Base-by-base conservation (phyloP, 2,113 vertebrate genomes). In the Dolichallabes microphthalmus region DNA sequence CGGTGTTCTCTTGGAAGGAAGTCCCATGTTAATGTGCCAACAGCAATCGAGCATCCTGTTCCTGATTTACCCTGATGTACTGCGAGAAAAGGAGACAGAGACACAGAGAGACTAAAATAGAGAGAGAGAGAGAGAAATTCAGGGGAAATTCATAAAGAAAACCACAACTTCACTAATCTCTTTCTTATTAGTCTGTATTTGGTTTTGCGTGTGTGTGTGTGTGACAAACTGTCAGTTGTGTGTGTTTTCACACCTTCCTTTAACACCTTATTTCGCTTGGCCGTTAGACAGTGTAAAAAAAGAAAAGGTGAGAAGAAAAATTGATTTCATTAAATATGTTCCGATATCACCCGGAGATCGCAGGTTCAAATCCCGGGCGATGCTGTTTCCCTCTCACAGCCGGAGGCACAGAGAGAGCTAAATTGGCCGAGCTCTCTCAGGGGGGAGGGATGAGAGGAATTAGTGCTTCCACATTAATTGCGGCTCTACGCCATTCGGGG, bases 251-350 rank as follows among this genome's bases (percentile, higher is more conserved):
- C 80, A 82, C 80, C 63, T 81, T 68, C 80, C 25, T 4, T 68
- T 82, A 82, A 68, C 63, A 82, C 80, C 79, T 50, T 82, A 52
- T 68, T 82, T 68, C 68, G 61, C 60, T 68, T 52, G 80, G 80
- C n/a, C 17, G 6, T 27, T 19, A 82, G 80, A 68, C 39, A 32
- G 45, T 53, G 1, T 3, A 53, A 50, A 82, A 82, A 82, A 52
- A 17, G 45, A 45, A 45, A 11, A 68, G 12, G 19, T 45, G 69
- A 30, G 61, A 53, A 82, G 63, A 52, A 19, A 68, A 53, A 53
- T 22, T 27, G 19, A 53, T 82, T 68, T 32, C 17, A 11, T 10
- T 39, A 19, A 68, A 68, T 68, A 68, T 82, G 80, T 32, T 82
- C 17, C 5, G 45, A 9, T 30, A n/a, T n/a, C n/a, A n/a, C n/a